Evolutionary conservation across 2,797 vertebrate species (phyloP).

Genomic region (Ctenosaura bakeri): DNA sequence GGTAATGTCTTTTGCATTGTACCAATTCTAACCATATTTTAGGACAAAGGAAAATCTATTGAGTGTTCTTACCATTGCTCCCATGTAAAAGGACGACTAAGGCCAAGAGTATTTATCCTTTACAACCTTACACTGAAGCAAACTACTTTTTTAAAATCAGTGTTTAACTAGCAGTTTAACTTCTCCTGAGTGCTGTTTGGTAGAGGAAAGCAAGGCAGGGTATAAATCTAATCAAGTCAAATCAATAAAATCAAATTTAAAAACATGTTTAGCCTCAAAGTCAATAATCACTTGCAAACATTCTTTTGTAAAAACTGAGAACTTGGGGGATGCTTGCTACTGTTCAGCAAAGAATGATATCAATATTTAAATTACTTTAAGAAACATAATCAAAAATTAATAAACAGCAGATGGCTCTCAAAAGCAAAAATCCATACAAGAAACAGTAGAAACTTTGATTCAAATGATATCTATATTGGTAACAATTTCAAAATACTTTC

Average conservation of each 20-base stretch:
- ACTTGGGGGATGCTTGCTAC: not conserved
- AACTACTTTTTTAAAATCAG: not conserved
- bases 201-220: not conserved
- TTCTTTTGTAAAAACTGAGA: not conserved
- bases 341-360: not conserved
- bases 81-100: not conserved
- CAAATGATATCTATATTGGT: not conserved
- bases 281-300: not conserved
- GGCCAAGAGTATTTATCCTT: not conserved
- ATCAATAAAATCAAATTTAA: not conserved
- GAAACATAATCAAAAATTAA: not conserved
- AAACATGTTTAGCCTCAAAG: not conserved
- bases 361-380: not conserved
- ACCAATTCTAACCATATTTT: not conserved
- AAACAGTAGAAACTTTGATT: not conserved
- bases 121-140: not conserved
- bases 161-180: not conserved
- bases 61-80: not conserved
- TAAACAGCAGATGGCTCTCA: not conserved
- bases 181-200: not conserved
- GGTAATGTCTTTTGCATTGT: not conserved
- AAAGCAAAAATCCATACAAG: not conserved
- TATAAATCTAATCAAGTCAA: not conserved
- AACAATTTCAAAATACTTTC: not conserved
- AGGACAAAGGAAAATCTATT: not conserved